Evolutionary conservation across 2,113 vertebrate genomes (phyloP).

Genomic region (Entomyzon cyanotis): DNA sequence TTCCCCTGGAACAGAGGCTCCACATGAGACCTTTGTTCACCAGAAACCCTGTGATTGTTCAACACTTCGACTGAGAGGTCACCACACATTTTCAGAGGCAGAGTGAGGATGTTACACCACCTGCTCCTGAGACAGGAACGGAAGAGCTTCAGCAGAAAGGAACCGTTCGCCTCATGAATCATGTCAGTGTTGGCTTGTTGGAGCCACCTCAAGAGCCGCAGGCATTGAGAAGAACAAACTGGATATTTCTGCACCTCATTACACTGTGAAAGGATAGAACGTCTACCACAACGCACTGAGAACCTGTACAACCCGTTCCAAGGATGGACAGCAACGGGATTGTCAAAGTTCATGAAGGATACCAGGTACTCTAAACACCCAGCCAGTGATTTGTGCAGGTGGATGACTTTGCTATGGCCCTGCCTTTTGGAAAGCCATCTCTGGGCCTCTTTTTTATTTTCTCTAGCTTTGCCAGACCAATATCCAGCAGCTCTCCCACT

Average conservation of each 20-base stretch:
- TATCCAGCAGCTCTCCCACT: neutral
- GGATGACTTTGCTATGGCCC: neutral
- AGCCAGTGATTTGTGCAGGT: neutral
- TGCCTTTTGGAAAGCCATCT: neutral
- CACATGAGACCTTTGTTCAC: neutral
- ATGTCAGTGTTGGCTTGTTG: accelerated
- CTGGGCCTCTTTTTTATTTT: neutral
- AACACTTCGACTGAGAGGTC: neutral
- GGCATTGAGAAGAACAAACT: neutral
- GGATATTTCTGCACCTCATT: no score
- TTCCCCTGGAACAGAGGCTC: neutral
- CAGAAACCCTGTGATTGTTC: neutral
- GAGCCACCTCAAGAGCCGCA: neutral
- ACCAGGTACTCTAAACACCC: neutral
- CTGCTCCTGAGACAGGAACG: neutral
- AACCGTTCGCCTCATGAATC: neutral
- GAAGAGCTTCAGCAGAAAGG: neutral
- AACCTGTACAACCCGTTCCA: neutral
- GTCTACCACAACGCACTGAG: neutral
- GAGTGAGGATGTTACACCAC: neutral
- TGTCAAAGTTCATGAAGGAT: neutral
- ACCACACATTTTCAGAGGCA: neutral
- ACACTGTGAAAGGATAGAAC: neutral
- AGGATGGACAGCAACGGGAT: neutral
- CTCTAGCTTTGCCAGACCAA: neutral